These are phyloP conservation scores for Macrophya annulata DNA, from an alignment of 2,888 invertebrate genomes.

Conservation along the genomic window DNA sequence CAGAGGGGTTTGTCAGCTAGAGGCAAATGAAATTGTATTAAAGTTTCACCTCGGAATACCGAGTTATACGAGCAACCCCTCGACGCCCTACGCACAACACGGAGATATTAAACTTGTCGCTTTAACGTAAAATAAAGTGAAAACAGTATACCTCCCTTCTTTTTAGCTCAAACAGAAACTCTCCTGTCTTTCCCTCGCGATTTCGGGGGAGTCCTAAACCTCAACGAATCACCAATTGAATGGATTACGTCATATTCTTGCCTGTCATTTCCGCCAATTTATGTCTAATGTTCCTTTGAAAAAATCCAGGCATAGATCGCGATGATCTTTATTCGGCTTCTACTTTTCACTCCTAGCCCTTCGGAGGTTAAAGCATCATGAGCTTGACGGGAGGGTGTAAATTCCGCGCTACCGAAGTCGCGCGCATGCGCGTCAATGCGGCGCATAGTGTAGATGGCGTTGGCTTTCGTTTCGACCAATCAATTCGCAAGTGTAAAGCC, in stretches of 20 bases:
- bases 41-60: slow-evolving; percentile 75
- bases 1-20: slow-evolving; percentile 75
- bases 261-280: too few relatives aligned
- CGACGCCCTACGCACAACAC: slow-evolving; percentile 63
- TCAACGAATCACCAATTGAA: neutral
- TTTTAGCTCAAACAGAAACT: neutral
- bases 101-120: slow-evolving; percentile 79
- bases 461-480: neutral
- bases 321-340: too few relatives aligned
- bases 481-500: neutral
- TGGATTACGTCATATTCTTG: neutral
- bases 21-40: slow-evolving; percentile 79
- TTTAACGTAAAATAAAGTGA: slow-evolving; percentile 77
- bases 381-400: too few relatives aligned
- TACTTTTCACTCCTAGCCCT: too few relatives aligned
- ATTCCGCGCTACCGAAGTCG: neutral
- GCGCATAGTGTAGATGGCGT: neutral
- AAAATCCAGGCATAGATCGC: neutral
- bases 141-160: slow-evolving; percentile 30
- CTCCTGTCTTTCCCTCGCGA: neutral
- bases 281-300: neutral
- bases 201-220: neutral
- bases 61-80: slow-evolving; percentile 55
- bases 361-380: too few relatives aligned
- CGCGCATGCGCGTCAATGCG: neutral